Base-by-base conservation (phyloP, 2,888 invertebrate genomes). In the Stenchaetothrips biformis region DNA sequence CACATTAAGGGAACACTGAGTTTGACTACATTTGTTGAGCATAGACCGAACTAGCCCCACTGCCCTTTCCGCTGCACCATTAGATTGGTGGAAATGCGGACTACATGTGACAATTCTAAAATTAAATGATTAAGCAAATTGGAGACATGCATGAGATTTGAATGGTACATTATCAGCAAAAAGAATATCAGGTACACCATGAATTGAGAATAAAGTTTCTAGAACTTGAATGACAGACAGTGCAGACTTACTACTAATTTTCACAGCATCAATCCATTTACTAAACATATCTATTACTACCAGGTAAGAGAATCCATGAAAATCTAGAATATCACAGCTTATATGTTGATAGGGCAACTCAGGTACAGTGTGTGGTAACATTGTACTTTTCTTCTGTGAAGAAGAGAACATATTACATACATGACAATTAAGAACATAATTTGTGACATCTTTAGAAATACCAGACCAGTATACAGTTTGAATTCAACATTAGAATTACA, bases 401-500 rank as follows among this genome's bases (percentile, higher is more conserved):
- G 13, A 16, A n/a, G 53, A 21, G 48, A 11, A 48, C 48, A 48
- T 16, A 6, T n/a, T 16, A 79, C 80, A 80, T 4, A 49, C 48
- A 27, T n/a, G 11, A 79, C 79, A 80, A 8, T 7, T n/a, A 11
- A 8, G 7, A 21, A 79, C 48, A 37, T 16, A 79, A 18, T 13
- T 27, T 37, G 47, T 67, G 11, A 80, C 48, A 48, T 80, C 79
- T 80, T 27, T 0, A 79, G 16, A 21, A 7, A 80, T 80, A 21
- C 62, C 62, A 25, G 79, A 49, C 80, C 80, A 80, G 18, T 21
- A 80, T 37, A 80, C 48, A n/a, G 79, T 25, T 18, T 59, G 13
- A 13, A n/a, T n/a, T n/a, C n/a, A n/a, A n/a, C n/a, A n/a, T n/a
- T n/a, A n/a, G n/a, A n/a, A n/a, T n/a, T n/a, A n/a, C n/a, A n/a